Base-by-base conservation (phyloP, 2,113 vertebrate genomes). In the Donacobius atricapilla region DNA sequence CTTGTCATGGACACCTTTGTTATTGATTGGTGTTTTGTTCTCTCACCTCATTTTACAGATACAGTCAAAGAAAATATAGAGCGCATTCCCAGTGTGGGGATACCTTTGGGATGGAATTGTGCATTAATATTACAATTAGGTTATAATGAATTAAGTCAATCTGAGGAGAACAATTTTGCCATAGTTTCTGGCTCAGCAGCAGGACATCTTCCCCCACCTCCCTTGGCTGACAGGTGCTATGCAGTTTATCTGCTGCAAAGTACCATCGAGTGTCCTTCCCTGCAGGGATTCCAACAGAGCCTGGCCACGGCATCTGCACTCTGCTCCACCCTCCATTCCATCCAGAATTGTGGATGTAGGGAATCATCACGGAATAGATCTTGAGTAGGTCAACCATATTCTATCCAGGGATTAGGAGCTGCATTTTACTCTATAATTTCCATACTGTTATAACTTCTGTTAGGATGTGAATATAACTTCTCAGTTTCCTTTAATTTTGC, bases 51-150 rank as follows among this genome's bases (percentile, higher is more conserved):
- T 51, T 60, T 77, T 37, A 51, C 18, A 44, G 27, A 33, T 23
- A 13, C 3, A 6, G 9, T 18, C 61, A 68, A 69, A 60, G 18
- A 69, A 77, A 69, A 69, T 10, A 33, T 0, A 23, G 39, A 51
- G 10, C 0, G 0, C 9, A 15, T 5, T 3, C 9, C 33, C 14
- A 77, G 18, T 44, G 18, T 28, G 22, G 9, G 14, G 22, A 19
- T 37, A 28, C 6, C 18, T 51, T 60, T 60, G 54, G 28, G 54
- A 10, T 23, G 8, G 27, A 51, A 3, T 7, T 33, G 18, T 27
- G 13, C 21, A 45, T 53, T 33, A 77, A 37, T 23, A 45, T 39
- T 37, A 69, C 9, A 28, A 23, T 51, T 51, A 45, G 12, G 2
- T 33, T 60, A 15, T 19, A 51, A 51, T 13, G 39, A 60, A 33